Evolutionary conservation across 2,797 vertebrate species (phyloP), one percentile per base, ranked within the genome.

Genomic region (Pelochelys cantorii): DNA sequence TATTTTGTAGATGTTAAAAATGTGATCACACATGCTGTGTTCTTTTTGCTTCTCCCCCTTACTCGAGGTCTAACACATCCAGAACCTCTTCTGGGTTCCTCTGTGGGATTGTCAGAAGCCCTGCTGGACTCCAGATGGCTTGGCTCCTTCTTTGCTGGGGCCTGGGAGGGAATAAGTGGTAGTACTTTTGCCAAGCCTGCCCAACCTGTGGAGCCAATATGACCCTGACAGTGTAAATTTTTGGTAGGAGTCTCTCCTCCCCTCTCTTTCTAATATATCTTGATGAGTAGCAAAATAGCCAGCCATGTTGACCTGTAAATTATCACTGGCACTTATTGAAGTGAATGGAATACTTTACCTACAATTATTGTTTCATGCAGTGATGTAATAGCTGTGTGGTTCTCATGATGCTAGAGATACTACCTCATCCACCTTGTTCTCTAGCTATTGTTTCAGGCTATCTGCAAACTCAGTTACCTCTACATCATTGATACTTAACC

Each of bases 101-200:
- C 1, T 86, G 59, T 59, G 62, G 27, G 86, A 34, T 15, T 34
- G 55, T 1, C 25, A 80, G 56, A 56, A 27, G 48, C 15, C 65
- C 74, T 85, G 56, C 60, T 75, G n/a, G 86, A 60, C 54, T 95
- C 81, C 83, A 85, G 55, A 84, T 71, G 34, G 8, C 68, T 37
- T 37, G 34, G 34, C 34, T 37, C 20, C 17, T 71, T 23, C 34
- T 71, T 37, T 20, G 23, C 13, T 52, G 42, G 13, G 7, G 34
- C 5, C 18, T 20, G n/a, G 71, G 37, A 48, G 23, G 42, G 25
- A 52, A 42, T 48, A 77, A 77, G 4, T 52, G 74, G 37, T 29
- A 14, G 74, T 77, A 48, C 42, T 48, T 23, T 52, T 52, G 23
- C 23, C 23, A 42, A 77, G 25, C 22, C 25, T 52, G 25, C 13